These are phyloP conservation scores for Anguilla anguilla DNA, from an alignment of 2,797 vertebrate species.

Conservation along the genomic window DNA sequence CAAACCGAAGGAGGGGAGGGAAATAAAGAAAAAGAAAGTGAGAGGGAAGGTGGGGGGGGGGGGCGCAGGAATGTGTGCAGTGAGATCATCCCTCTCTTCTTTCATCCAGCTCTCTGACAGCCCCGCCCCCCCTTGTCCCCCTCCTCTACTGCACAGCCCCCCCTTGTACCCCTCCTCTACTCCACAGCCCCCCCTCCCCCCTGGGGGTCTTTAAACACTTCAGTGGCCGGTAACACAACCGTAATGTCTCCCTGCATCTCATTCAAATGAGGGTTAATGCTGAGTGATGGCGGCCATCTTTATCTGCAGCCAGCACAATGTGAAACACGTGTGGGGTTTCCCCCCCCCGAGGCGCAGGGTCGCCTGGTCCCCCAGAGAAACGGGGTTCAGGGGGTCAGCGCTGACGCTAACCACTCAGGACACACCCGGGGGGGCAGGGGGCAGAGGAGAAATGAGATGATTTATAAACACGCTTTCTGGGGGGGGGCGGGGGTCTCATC, in stretches of 20 bases:
- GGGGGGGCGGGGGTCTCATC: background rate
- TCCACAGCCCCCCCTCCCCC: conserved; percentile 12
- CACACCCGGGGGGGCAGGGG: background rate
- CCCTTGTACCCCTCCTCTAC: no score
- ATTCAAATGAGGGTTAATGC: conserved; percentile 75
- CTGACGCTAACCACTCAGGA: background rate
- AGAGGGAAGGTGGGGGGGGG: background rate
- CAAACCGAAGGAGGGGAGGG: background rate
- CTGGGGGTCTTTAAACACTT: conserved; percentile 73
- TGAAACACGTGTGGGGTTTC: conserved; percentile 55
- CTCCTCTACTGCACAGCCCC: background rate
- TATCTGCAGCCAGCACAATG: conserved; percentile 55
- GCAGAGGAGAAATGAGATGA: background rate
- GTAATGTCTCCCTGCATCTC: conserved; percentile 75
- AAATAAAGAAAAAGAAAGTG: background rate
- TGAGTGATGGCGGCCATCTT: conserved; percentile 69
- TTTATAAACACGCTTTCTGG: background rate
- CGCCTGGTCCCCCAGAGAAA: background rate
- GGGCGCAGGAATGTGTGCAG: background rate
- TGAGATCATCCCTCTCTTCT: conserved; percentile 1
- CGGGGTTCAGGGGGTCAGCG: background rate
- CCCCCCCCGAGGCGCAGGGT: background rate
- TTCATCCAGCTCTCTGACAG: background rate
- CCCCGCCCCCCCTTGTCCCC: no score
- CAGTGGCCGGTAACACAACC: conserved; percentile 75